A percentile compares a stretch with the other conserved stretches of the same genome.
These are phyloP conservation scores for Trissolcus japonicus DNA, from an alignment of 2,888 invertebrate species.

Conservation along the genomic window DNA sequence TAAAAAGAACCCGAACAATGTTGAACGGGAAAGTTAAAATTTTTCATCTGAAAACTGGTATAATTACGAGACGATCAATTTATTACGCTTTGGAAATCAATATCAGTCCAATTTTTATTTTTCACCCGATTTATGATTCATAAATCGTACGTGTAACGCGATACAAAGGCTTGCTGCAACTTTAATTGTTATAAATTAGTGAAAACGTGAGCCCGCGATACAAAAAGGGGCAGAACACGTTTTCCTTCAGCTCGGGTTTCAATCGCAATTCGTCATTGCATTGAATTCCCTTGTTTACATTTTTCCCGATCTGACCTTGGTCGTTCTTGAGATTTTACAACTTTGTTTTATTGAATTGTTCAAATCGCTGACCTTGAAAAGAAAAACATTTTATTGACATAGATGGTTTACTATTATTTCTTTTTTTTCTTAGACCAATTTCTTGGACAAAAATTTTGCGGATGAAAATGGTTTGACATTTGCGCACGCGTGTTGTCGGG, in stretches of 20 bases:
- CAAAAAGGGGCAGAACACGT: slow-evolving; percentile 31
- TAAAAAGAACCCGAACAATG: no score
- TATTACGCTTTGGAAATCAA: no score
- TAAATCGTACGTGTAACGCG: slow-evolving; percentile 13
- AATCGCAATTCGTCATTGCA: slow-evolving; percentile 49
- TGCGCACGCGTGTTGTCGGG: no score
- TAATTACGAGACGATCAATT: no score
- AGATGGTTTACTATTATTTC: no score
- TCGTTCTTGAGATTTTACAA: slow-evolving; percentile 28
- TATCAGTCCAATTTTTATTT: background rate
- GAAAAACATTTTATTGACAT: no score
- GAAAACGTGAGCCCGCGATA: slow-evolving; percentile 24
- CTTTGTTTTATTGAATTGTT: no score
- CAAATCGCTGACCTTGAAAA: no score
- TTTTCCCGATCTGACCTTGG: slow-evolving; percentile 39
- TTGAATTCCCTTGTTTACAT: slow-evolving; percentile 48
- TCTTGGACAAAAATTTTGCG: no score
- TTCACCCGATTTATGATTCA: background rate
- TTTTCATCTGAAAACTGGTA: no score
- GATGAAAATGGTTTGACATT: background rate
- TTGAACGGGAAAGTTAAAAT: no score
- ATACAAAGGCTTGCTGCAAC: slow-evolving; percentile 23
- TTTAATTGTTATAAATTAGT: slow-evolving; percentile 43
- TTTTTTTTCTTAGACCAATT: no score
- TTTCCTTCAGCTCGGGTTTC: slow-evolving; percentile 46